Conservation (phyloP, 2,113 vertebrate genomes). For the Eublepharis macularius region DNA sequence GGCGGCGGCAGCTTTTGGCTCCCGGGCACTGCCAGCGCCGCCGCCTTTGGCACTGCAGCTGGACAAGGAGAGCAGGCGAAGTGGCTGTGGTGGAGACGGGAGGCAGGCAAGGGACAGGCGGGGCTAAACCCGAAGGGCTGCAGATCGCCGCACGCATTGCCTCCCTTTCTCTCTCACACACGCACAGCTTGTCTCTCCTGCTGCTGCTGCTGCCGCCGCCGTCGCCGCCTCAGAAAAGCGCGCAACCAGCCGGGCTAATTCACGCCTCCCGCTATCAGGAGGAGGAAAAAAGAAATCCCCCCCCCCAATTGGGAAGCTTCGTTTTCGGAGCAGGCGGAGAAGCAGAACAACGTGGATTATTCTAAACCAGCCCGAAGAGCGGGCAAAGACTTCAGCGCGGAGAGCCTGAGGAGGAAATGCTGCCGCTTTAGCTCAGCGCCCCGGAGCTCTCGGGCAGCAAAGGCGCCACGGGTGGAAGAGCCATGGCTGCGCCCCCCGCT, state of each 20-base stretch:
- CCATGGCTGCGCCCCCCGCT: neutral
- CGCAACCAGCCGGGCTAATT: neutral
- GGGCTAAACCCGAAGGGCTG: slow-evolving; percentile 58
- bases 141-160: slow-evolving; percentile 60
- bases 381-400: too few relatives aligned
- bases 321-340: slow-evolving; percentile 17
- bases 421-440: neutral
- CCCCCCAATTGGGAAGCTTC: neutral
- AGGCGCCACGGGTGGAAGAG: slow-evolving; percentile 14
- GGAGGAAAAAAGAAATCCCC: neutral
- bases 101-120: slow-evolving; percentile 52
- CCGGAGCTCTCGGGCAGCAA: slow-evolving; percentile 4
- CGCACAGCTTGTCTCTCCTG: neutral
- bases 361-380: neutral
- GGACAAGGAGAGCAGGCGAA: slow-evolving; percentile 58
- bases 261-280: neutral
- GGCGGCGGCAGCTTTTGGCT: slow-evolving; percentile 32
- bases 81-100: neutral
- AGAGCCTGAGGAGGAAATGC: neutral
- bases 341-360: slow-evolving; percentile 23
- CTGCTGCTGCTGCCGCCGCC: neutral
- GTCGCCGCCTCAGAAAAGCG: neutral
- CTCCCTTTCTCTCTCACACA: neutral
- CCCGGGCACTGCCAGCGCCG: slow-evolving; percentile 27
- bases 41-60: slow-evolving; percentile 62